A percentile compares a stretch with the other conserved stretches of the same genome.
Evolutionary conservation across 2,888 invertebrate species (phyloP).

Genomic region (Melitaea athalia): DNA sequence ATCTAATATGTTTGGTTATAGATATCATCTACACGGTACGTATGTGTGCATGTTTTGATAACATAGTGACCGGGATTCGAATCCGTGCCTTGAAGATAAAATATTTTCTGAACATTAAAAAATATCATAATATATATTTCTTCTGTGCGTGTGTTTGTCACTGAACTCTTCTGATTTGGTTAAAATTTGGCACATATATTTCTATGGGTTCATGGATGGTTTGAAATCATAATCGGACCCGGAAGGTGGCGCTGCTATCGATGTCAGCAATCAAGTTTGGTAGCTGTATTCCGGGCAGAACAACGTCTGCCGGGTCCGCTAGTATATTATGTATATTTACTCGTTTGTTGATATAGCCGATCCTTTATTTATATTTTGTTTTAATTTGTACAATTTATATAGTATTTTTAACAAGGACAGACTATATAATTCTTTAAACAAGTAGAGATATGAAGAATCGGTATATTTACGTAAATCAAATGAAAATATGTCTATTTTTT

Average conservation of each 20-base stretch:
- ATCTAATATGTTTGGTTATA: conserved; percentile 19
- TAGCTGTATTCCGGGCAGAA: too few relatives aligned
- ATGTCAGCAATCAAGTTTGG: too few relatives aligned
- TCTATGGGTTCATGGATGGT: too few relatives aligned
- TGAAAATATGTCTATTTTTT: too few relatives aligned
- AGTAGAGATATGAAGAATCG: background rate
- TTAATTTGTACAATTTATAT: background rate
- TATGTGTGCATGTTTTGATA: conserved; percentile 28
- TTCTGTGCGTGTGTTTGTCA: too few relatives aligned
- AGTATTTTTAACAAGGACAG: background rate
- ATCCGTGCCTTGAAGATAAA: conserved; percentile 31
- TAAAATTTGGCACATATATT: too few relatives aligned
- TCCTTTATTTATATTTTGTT: background rate
- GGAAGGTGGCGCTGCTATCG: too few relatives aligned
- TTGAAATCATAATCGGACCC: too few relatives aligned
- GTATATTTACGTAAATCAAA: background rate
- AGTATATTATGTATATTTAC: too few relatives aligned
- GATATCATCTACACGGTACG: conserved; percentile 12
- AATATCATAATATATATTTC: background rate
- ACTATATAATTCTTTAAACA: too few relatives aligned
- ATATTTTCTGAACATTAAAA: conserved; percentile 26
- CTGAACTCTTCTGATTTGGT: too few relatives aligned
- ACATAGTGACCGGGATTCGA: conserved; percentile 35
- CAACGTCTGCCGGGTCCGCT: too few relatives aligned
- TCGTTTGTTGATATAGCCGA: background rate